Percentiles rank a stretch among this genome's conserved stretches.
Conservation (phyloP, 1,140 invertebrate genomes). For the Cheumatopsyche charites region DNA sequence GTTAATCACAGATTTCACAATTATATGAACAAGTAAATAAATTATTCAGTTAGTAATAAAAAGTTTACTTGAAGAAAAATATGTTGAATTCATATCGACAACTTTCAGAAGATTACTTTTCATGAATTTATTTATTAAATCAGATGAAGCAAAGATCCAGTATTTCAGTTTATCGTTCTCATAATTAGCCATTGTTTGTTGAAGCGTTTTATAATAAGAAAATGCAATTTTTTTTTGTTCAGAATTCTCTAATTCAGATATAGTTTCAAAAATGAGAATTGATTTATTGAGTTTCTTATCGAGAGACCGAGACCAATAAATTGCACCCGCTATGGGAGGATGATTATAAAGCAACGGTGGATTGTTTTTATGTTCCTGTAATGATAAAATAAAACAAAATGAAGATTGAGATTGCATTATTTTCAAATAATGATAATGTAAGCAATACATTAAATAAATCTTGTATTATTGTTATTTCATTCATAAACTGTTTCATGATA, state of each 20-base stretch:
- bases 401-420: not conserved
- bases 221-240: constrained; percentile 77
- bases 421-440: constrained; percentile 7
- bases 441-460: constrained; percentile 67
- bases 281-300: constrained; percentile 79
- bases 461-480: constrained; percentile 76
- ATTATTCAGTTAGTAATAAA: too few relatives aligned
- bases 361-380: constrained; percentile 69
- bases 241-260: constrained; percentile 73
- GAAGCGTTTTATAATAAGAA: constrained; percentile 74
- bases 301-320: constrained; percentile 81
- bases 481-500: constrained; percentile 82
- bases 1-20: too few relatives aligned
- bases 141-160: constrained; percentile 66
- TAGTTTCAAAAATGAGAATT: constrained; percentile 75
- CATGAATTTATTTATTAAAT: constrained; percentile 66
- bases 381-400: constrained; percentile 43
- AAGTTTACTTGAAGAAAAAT: too few relatives aligned
- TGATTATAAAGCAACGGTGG: constrained; percentile 80
- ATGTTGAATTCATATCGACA: constrained; percentile 47
- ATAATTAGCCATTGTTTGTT: constrained; percentile 75
- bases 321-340: constrained; percentile 77
- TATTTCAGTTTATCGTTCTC: constrained; percentile 72
- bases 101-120: constrained; percentile 71
- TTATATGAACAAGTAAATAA: too few relatives aligned